Base-by-base conservation (phyloP, 64 coral and sea anemone species). In the Montipora efflorescens region DNA sequence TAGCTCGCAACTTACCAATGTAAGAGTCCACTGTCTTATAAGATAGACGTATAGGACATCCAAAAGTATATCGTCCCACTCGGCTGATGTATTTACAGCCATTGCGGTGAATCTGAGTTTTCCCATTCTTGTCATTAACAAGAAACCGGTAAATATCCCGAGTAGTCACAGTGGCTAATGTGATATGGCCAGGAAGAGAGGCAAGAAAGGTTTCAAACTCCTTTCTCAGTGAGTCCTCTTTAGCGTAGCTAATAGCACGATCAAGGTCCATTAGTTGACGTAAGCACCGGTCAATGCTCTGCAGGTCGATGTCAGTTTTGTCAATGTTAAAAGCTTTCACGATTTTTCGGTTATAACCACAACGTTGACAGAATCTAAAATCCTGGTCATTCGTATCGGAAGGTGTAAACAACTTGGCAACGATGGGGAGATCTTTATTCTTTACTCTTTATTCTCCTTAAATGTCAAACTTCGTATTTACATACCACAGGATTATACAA, bases 311-410 rank as follows among this genome's bases (percentile, higher is more conserved):
- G 3, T 55, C 52, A 18, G 71, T 58, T 16, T 70, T 23, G 7
- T 71, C 18, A 22, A 47, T 9, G 36, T 23, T 50, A 3, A 19
- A 19, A 4, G 8, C 36, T 50, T 7, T 47, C 48, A 0, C 2
- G 25, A 76, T 67, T 62, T 79, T 77, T 23, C 88, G 58, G 1
- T 2, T 90, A 62, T 90, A 90, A 0, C 73, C 88, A 79, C 88
- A 89, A 8, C 19, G 48, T 55, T 89, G 87, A 57, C 87, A 89
- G 49, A 76, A 89, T 18, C 87, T 20, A 50, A 89, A 89, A 44
- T 89, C 87, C 20, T 78, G 87, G 19, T 77, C 87, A 48, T 89
- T 89, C 8, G 87, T 72, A 74, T 89, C 83, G 8, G 64, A 72
- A 10, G 52, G 52, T 10, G 52, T 55, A 55, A 55, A 55, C 52